Conservation (phyloP, 2,113 vertebrate genomes). For the Chloropsis cyanopogon region DNA sequence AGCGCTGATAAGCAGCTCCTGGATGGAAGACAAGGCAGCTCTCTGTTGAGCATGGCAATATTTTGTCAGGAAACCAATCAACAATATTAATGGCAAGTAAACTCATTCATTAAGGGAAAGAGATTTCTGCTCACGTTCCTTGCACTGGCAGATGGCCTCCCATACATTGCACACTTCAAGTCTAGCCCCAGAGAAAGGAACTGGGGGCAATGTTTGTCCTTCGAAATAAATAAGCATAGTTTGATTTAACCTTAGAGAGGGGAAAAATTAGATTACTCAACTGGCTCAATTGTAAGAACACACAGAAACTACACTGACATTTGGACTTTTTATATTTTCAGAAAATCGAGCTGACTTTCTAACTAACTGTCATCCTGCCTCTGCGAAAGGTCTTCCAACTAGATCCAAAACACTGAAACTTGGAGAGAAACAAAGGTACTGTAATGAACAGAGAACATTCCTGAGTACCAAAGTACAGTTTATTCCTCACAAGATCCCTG, state of each 20-base stretch:
- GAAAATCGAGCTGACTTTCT: neutral
- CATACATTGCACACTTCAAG: neutral
- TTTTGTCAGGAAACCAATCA: slow-evolving; percentile 42
- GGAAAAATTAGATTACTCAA: neutral
- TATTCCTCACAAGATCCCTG: neutral
- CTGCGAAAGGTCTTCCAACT: neutral
- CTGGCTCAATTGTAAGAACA: neutral
- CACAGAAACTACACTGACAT: neutral
- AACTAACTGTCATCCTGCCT: neutral
- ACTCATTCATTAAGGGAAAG: neutral
- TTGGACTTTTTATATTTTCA: neutral
- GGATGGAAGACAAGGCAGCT: neutral
- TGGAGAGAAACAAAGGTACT: neutral
- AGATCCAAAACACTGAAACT: neutral
- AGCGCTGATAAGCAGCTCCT: slow-evolving; percentile 40
- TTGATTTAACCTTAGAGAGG: neutral
- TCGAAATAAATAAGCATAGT: neutral
- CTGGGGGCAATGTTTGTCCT: neutral
- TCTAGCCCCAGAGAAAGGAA: neutral
- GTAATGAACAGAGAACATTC: neutral
- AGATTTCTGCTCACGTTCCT: neutral
- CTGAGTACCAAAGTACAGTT: neutral
- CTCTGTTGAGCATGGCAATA: neutral
- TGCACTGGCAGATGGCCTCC: neutral
- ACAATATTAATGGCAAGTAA: neutral